Evolutionary conservation across 2,888 invertebrate species (phyloP).

Genomic region (Neelides folsomi): DNA sequence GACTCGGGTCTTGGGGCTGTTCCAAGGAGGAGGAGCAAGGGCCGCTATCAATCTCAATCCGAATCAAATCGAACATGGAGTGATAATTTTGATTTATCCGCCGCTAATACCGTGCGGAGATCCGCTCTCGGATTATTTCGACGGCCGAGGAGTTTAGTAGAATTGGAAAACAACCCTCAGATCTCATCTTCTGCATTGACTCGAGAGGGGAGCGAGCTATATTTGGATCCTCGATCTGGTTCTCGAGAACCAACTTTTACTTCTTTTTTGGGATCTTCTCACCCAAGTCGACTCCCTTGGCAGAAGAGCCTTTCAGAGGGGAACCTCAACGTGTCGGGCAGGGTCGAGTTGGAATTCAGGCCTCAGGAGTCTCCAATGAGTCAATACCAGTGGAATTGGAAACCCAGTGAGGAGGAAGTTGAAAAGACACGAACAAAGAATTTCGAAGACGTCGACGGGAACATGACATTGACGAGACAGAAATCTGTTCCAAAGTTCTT

Average conservation of each 20-base stretch:
- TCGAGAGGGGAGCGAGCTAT: neutral
- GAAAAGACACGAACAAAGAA: neutral
- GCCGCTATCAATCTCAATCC: too few species aligned
- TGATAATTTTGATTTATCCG: too few species aligned
- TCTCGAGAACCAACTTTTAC: too few species aligned
- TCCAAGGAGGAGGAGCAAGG: neutral
- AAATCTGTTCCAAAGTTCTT: constrained; percentile 10
- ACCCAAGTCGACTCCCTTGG: neutral
- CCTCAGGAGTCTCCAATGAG: neutral
- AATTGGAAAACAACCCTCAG: too few species aligned
- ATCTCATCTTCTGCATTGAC: too few species aligned
- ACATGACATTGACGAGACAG: constrained; percentile 1
- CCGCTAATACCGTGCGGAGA: too few species aligned
- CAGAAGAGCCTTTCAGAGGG: constrained; percentile 14
- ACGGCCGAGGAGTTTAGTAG: too few species aligned
- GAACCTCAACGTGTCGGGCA: constrained; percentile 7
- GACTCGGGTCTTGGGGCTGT: neutral
- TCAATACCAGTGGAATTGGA: constrained; percentile 7
- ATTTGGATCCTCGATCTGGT: neutral
- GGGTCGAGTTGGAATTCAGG: neutral
- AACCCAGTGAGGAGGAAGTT: neutral
- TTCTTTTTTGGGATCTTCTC: neutral
- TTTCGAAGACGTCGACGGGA: neutral
- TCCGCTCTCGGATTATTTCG: too few species aligned
- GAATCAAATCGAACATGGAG: too few species aligned